These are phyloP conservation scores for Anisognathus igniventris DNA, from an alignment of 2,797 vertebrate species.

Conservation along the genomic window DNA sequence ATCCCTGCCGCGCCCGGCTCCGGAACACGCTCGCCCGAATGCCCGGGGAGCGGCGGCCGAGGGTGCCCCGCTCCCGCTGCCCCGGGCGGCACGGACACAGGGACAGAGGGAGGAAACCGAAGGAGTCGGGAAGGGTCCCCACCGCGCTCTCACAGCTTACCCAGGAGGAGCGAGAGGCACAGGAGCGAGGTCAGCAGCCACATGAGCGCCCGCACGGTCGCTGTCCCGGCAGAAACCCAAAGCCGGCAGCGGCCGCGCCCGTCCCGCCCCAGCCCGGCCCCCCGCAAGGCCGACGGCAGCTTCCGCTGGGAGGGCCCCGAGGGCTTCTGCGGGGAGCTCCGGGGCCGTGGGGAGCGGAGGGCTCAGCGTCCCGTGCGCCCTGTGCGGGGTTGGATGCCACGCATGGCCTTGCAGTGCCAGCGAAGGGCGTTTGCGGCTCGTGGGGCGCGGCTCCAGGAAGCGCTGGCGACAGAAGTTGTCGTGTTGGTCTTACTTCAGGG, in stretches of 20 bases:
- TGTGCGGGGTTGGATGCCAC: fast-evolving
- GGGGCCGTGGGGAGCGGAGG: fast-evolving
- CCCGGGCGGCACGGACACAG: not conserved
- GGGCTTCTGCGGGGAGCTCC: fast-evolving
- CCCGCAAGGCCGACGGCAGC: fast-evolving
- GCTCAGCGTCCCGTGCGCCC: fast-evolving
- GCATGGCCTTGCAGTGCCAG: not conserved
- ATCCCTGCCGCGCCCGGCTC: not conserved
- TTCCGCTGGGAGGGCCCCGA: fast-evolving
- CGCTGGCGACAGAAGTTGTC: fast-evolving
- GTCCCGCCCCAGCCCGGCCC: no score
- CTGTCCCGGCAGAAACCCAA: fast-evolving
- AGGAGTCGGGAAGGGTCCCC: not conserved
- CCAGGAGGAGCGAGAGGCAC: not conserved
- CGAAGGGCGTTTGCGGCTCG: fast-evolving
- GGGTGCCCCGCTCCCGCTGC: not conserved
- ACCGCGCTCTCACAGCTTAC: not conserved
- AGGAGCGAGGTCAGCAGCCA: fast-evolving
- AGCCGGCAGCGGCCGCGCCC: fast-evolving
- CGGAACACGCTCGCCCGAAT: no score
- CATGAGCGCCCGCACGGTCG: fast-evolving
- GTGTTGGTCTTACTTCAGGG: fast-evolving
- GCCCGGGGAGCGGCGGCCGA: not conserved
- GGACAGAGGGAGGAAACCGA: no score
- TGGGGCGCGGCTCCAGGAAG: fast-evolving